phyloP scores from a whole-genome alignment of 1,140 invertebrate genomes.

The Plutomurus gul region DNA sequence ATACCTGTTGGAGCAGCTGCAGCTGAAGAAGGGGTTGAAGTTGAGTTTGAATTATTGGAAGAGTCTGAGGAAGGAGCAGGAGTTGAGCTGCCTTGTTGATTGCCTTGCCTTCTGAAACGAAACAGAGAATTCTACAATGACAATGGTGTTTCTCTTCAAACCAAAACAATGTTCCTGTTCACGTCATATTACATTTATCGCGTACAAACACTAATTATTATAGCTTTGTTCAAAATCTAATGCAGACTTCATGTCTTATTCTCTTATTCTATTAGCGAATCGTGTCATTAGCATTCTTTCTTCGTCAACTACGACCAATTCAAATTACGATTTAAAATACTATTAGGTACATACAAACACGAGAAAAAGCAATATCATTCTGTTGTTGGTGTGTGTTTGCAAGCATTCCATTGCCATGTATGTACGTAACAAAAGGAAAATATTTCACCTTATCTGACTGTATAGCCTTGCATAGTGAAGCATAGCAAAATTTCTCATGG shows the following conservation, averaged over 20 bases:
- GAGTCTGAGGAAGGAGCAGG: constrained; percentile 3
- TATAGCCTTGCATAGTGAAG: background rate
- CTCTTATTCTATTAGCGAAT: constrained; percentile 8
- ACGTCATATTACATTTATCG: too few species aligned
- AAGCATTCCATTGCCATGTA: background rate
- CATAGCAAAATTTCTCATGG: background rate
- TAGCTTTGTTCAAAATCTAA: constrained; percentile 2
- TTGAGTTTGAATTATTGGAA: background rate
- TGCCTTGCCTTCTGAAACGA: constrained; percentile 56
- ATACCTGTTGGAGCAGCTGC: constrained; percentile 34
- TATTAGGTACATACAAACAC: background rate
- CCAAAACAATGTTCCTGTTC: background rate
- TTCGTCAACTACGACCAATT: background rate
- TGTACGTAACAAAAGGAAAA: constrained; percentile 7
- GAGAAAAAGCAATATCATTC: constrained; percentile 6
- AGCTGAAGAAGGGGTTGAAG: constrained; percentile 31
- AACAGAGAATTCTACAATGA: background rate
- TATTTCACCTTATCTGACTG: background rate
- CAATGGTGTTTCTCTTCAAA: background rate
- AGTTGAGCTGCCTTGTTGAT: constrained; percentile 52
- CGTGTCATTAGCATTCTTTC: constrained; percentile 13
- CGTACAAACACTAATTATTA: background rate
- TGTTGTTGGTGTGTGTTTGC: too few species aligned
- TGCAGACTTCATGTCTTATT: background rate
- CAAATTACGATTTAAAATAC: background rate